Evolutionary conservation across 2,113 vertebrate genomes (phyloP).

Genomic region (Anas platyrhynchos): DNA sequence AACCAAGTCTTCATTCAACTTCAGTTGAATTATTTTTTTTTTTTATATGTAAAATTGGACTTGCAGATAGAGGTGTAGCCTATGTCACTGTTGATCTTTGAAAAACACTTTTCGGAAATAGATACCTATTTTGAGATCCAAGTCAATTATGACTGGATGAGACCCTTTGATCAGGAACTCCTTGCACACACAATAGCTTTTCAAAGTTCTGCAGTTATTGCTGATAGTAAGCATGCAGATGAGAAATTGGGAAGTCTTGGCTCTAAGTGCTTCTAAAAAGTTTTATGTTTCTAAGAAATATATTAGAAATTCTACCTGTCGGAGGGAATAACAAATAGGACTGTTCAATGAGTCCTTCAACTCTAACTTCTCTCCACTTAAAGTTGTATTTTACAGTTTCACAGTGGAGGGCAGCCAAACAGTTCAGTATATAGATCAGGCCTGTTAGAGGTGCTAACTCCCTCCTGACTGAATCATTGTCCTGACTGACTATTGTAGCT

Average conservation of each 20-base stretch:
- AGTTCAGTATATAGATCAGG: not conserved
- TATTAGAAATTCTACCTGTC: not conserved
- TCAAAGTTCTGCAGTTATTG: not conserved
- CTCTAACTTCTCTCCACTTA: not conserved
- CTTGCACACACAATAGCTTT: not conserved
- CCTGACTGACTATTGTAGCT: not conserved
- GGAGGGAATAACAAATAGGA: not conserved
- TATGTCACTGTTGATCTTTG: not conserved
- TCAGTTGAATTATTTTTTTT: not conserved
- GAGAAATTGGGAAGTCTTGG: not conserved
- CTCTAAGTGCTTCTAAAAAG: not conserved
- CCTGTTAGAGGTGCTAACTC: not conserved
- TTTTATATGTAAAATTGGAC: not conserved
- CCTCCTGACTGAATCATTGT: not conserved
- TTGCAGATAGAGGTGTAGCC: not conserved
- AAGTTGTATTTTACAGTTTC: not conserved
- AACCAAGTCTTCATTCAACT: not conserved
- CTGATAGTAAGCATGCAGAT: not conserved
- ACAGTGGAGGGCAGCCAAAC: not conserved
- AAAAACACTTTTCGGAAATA: not conserved
- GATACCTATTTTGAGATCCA: not conserved
- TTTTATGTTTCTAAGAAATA: not conserved
- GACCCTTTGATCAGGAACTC: not conserved
- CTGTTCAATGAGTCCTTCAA: not conserved
- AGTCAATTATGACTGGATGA: not conserved